Conservation (phyloP, 2,888 invertebrate genomes). For the Punctoribates punctum region DNA sequence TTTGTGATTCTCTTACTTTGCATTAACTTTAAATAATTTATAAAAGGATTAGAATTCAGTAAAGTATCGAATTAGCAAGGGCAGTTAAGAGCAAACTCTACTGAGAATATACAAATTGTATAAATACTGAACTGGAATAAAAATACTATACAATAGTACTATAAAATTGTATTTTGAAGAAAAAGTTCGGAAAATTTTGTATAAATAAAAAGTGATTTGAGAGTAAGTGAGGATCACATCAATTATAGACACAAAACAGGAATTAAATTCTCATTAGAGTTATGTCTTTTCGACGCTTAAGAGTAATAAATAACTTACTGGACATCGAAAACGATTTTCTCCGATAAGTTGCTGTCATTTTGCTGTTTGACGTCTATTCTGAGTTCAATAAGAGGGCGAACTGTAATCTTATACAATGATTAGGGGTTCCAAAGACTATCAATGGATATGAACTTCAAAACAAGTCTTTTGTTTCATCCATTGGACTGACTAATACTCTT, state of each 20-base stretch:
- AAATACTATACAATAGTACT: too few species aligned
- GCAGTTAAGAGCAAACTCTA: too few species aligned
- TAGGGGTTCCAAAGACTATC: slow-evolving; percentile 13
- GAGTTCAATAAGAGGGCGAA: not conserved
- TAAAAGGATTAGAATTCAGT: too few species aligned
- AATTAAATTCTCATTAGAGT: slow-evolving; percentile 1
- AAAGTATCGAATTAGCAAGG: too few species aligned
- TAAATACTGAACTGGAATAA: too few species aligned
- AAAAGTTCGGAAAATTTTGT: too few species aligned
- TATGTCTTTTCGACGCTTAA: not conserved
- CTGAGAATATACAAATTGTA: too few species aligned
- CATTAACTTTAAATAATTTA: too few species aligned
- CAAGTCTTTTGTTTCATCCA: slow-evolving; percentile 22
- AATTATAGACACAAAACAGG: not conserved
- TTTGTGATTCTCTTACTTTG: too few species aligned
- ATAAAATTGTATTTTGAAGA: too few species aligned
- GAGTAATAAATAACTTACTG: slow-evolving; percentile 18
- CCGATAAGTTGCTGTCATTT: not conserved
- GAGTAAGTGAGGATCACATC: too few species aligned
- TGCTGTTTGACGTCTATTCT: not conserved
- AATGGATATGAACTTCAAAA: slow-evolving; percentile 8
- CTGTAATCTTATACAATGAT: slow-evolving; percentile 21
- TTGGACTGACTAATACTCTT: slow-evolving; percentile 27
- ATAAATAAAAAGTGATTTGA: too few species aligned
- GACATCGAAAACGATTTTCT: not conserved